phyloP scores from a whole-genome alignment of 1,140 invertebrate genomes.

The Reticulitermes speratus region DNA sequence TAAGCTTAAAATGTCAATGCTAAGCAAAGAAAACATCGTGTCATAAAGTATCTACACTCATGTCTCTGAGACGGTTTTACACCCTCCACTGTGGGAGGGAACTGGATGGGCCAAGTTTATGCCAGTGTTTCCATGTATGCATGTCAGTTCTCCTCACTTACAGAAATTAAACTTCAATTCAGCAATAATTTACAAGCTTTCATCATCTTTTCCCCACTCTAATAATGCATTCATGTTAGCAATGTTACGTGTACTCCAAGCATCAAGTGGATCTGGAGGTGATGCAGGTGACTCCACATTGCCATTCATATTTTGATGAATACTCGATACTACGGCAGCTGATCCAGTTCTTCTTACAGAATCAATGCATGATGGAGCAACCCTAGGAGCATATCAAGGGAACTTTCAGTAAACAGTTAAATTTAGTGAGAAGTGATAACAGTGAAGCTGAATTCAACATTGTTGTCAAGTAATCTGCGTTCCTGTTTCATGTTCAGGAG shows the following conservation, averaged over 20 bases:
- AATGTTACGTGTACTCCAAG: constrained; percentile 70
- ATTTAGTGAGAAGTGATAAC: not conserved
- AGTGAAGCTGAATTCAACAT: too few relatives aligned
- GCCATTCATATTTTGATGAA: constrained; percentile 21
- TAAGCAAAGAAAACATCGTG: too few relatives aligned
- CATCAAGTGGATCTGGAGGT: constrained; percentile 63
- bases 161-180: not conserved
- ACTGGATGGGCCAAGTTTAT: too few relatives aligned
- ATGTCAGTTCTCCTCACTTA: not conserved
- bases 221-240: constrained; percentile 71
- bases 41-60: too few relatives aligned
- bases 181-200: constrained; percentile 30
- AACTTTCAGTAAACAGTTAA: not conserved
- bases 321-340: not conserved
- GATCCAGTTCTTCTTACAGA: constrained; percentile 36
- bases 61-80: too few relatives aligned
- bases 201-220: constrained; percentile 57
- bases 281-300: constrained; percentile 43
- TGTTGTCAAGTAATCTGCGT: too few relatives aligned
- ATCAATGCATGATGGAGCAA: constrained; percentile 39
- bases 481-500: too few relatives aligned
- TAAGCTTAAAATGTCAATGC: too few relatives aligned
- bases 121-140: too few relatives aligned
- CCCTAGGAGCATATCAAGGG: constrained; percentile 34
- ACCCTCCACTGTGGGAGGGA: too few relatives aligned